phyloP scores from a whole-genome alignment of 2,888 invertebrate genomes.

The Napeogenes sylphis region DNA sequence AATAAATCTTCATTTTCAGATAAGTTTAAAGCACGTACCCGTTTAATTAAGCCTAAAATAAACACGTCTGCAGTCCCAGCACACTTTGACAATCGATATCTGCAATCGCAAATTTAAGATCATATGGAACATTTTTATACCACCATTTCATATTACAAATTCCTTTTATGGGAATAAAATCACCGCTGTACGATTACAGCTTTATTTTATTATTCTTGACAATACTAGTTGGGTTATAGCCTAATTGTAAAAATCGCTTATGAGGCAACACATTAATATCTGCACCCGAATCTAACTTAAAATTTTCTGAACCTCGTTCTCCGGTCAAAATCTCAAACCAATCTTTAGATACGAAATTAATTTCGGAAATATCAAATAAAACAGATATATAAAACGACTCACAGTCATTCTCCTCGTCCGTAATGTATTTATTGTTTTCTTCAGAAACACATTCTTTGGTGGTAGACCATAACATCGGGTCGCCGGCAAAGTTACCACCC shows the following conservation, averaged over 20 bases:
- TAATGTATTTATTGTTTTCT: no score
- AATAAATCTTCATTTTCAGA: background rate
- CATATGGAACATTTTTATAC: conserved; percentile 16
- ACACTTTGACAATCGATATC: conserved; percentile 12
- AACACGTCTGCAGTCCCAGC: conserved; percentile 15
- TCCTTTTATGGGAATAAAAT: conserved; percentile 21
- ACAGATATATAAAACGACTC: background rate
- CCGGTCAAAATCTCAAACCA: conserved; percentile 23
- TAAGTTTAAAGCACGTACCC: conserved; percentile 15
- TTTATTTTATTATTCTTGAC: conserved; percentile 10
- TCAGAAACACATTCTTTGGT: no score
- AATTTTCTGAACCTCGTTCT: conserved; percentile 15
- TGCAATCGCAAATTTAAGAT: conserved; percentile 20
- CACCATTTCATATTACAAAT: conserved; percentile 16
- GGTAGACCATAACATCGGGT: no score
- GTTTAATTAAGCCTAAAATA: conserved; percentile 14
- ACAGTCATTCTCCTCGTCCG: no score
- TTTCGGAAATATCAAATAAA: background rate
- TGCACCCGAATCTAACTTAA: conserved; percentile 20
- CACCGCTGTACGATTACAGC: conserved; percentile 22
- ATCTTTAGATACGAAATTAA: background rate
- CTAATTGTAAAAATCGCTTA: conserved; percentile 7
- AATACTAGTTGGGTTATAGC: conserved; percentile 3
- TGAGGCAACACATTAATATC: conserved; percentile 17
- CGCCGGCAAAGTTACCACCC: no score